Conservation (phyloP, 2,888 invertebrate genomes). For the Sturmia bella region DNA sequence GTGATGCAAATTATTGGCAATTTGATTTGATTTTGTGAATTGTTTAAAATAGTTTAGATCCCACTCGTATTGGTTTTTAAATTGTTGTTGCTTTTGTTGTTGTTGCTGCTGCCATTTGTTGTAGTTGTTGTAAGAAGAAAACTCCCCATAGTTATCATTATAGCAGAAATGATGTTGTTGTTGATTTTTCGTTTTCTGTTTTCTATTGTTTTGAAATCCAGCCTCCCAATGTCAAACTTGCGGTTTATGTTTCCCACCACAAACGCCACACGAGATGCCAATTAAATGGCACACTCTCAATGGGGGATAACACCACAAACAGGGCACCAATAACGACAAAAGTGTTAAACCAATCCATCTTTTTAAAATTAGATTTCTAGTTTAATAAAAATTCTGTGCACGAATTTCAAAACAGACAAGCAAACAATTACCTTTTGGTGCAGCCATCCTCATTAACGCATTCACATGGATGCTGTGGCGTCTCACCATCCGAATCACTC, state of each 20-base stretch:
- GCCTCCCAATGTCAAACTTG: conserved; percentile 82
- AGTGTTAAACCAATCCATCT: conserved; percentile 92
- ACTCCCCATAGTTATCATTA: conserved; percentile 55
- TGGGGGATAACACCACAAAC: conserved; percentile 96
- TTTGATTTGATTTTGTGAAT: conserved; percentile 17
- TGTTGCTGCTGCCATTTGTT: conserved; percentile 65
- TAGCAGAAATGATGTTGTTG: conserved; percentile 42
- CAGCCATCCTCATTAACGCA: conserved; percentile 89
- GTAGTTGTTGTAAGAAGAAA: conserved; percentile 56
- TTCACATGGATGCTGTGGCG: conserved; percentile 91
- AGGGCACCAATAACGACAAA: conserved; percentile 93
- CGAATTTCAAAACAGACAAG: background rate
- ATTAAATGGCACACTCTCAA: conserved; percentile 92
- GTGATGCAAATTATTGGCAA: conserved; percentile 14
- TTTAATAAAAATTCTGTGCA: background rate
- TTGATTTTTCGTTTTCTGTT: conserved; percentile 41
- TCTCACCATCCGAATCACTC: conserved; percentile 94
- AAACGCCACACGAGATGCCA: conserved; percentile 89
- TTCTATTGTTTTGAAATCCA: conserved; percentile 76
- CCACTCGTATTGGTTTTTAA: conserved; percentile 61
- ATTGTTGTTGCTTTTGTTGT: conserved; percentile 55
- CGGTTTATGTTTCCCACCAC: conserved; percentile 90
- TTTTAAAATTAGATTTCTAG: background rate
- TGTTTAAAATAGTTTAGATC: conserved; percentile 54
- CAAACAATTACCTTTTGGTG: conserved; percentile 84